Evolutionary conservation across 2,797 vertebrate genomes (phyloP).

Genomic region (Triplophysa bombifrons): DNA sequence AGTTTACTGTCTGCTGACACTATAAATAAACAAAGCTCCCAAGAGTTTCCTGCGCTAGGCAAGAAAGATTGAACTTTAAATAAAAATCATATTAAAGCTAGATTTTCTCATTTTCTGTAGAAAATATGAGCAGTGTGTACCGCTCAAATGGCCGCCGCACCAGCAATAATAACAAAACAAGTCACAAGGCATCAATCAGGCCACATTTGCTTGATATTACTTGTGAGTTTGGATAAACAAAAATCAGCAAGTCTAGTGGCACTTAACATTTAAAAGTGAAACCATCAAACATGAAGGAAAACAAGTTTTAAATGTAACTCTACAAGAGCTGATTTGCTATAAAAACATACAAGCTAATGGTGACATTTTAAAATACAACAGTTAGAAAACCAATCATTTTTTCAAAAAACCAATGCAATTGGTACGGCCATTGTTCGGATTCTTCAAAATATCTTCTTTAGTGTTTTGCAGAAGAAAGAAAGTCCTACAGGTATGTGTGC

Average conservation of each 20-base stretch:
- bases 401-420: neutral
- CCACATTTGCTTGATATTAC: slow-evolving; percentile 26
- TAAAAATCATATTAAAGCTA: slow-evolving; percentile 25
- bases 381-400: no score
- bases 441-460: no score
- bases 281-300: slow-evolving; percentile 35
- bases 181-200: neutral
- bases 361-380: slow-evolving; percentile 13
- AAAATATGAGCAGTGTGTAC: slow-evolving; percentile 1
- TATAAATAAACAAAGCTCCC: slow-evolving; percentile 38
- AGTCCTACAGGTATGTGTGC: no score
- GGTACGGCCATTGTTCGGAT: no score
- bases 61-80: slow-evolving; percentile 21
- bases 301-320: slow-evolving; percentile 30
- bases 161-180: neutral
- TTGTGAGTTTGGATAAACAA: slow-evolving; percentile 3
- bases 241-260: slow-evolving; percentile 26
- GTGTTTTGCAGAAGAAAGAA: no score
- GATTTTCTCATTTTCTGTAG: slow-evolving; percentile 7
- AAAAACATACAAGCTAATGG: slow-evolving; percentile 6
- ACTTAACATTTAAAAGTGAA: slow-evolving; percentile 40
- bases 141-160: neutral
- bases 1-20: slow-evolving; percentile 46
- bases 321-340: slow-evolving; percentile 8
- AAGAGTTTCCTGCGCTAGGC: slow-evolving; percentile 27